Conservation (phyloP, 2,113 vertebrate genomes). For the Naja naja region DNA sequence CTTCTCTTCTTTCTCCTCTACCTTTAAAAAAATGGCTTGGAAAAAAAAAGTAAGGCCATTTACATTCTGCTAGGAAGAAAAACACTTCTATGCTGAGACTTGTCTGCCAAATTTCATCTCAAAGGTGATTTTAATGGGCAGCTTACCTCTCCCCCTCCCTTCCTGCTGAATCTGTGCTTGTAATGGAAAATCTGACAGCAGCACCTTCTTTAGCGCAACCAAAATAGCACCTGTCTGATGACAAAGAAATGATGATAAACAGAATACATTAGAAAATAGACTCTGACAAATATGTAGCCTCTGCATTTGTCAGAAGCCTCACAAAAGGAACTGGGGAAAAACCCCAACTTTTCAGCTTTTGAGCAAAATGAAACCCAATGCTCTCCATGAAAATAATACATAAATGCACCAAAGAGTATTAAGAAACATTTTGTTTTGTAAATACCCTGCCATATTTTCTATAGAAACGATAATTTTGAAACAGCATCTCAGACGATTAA, state of each 20-base stretch:
- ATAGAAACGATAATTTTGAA: slow-evolving; percentile 45
- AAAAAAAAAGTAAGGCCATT: slow-evolving; percentile 55
- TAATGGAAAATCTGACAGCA: slow-evolving; percentile 66
- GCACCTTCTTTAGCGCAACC: slow-evolving; percentile 41
- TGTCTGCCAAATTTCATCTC: slow-evolving; percentile 50
- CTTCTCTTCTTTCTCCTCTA: slow-evolving; percentile 27
- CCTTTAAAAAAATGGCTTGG: background rate
- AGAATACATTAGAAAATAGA: slow-evolving; percentile 63
- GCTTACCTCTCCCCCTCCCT: slow-evolving; percentile 34
- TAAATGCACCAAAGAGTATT: slow-evolving; percentile 1
- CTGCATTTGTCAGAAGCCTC: slow-evolving; percentile 58
- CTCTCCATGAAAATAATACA: slow-evolving; percentile 28
- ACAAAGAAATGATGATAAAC: slow-evolving; percentile 65
- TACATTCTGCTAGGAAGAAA: slow-evolving; percentile 48
- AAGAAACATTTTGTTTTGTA: slow-evolving; percentile 31
- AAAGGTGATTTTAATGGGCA: slow-evolving; percentile 50
- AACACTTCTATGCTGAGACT: slow-evolving; percentile 24
- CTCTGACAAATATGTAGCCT: slow-evolving; percentile 61
- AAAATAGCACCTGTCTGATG: slow-evolving; percentile 59
- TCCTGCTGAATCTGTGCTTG: slow-evolving; percentile 52
- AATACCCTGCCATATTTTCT: slow-evolving; percentile 43
- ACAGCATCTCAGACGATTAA: slow-evolving; percentile 26
- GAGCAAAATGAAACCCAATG: slow-evolving; percentile 48
- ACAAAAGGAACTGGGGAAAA: slow-evolving; percentile 20
- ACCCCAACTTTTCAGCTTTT: slow-evolving; percentile 51